Evolutionary conservation across 2,797 vertebrate genomes (phyloP).

Genomic region (Parambassis ranga): DNA sequence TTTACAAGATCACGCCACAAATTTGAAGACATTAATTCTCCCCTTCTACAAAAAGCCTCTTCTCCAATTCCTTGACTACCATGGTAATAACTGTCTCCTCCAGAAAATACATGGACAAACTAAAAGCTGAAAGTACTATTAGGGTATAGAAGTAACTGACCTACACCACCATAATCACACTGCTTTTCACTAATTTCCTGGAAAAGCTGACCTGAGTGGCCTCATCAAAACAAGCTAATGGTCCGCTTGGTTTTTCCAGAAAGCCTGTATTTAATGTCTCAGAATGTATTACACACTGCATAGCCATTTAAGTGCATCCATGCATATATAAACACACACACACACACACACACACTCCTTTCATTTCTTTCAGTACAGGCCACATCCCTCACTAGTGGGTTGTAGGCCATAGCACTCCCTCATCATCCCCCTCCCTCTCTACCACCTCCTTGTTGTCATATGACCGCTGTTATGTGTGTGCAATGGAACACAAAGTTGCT

Average conservation of each 20-base stretch:
- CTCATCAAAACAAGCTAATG: conserved; percentile 15
- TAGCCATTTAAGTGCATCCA: not conserved
- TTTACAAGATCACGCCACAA: not conserved
- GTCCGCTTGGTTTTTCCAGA: not conserved
- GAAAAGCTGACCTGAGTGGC: not conserved
- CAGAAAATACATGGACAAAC: not conserved
- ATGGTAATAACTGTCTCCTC: too few species aligned
- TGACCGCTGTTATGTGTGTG: conserved; percentile 78
- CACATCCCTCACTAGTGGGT: conserved; percentile 33
- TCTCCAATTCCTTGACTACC: too few species aligned
- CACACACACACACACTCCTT: not conserved
- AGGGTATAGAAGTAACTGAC: not conserved
- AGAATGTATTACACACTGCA: not conserved
- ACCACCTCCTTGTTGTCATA: conserved; percentile 79
- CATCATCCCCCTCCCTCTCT: conserved; percentile 44
- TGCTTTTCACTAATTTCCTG: conserved; percentile 1
- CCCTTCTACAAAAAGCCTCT: too few species aligned
- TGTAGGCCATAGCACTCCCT: conserved; percentile 42
- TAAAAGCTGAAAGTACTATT: not conserved
- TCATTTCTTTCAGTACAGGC: conserved; percentile 8
- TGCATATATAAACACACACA: not conserved
- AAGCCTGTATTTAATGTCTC: not conserved
- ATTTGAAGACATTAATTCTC: not conserved
- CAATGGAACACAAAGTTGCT: conserved; percentile 78
- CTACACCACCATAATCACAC: not conserved